Base-by-base conservation (phyloP, 2,888 invertebrate species). In the Andrena haemorrhoa region DNA sequence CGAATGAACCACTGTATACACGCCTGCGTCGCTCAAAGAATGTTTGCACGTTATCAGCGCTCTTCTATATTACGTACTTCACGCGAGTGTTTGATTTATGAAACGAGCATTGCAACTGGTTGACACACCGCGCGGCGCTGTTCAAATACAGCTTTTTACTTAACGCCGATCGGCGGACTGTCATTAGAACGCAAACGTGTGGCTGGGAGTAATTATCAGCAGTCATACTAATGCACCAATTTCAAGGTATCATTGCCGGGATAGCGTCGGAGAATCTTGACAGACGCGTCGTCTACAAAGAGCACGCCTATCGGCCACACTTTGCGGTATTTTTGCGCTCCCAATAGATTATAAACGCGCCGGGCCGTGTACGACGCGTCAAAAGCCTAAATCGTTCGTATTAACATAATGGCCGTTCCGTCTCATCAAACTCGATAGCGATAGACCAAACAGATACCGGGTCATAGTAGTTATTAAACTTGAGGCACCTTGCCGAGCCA, bases 21-120 rank as follows among this genome's bases (percentile, higher is more conserved):
- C 61, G 72, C 20, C 41, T 60, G 65, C 69, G 60, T 60, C 69
- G 66, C 75, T 68, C 51, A 49, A 78, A 78, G 78, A 84, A 81
- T 78, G 72, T 79, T 77, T 76, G 78, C 84, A 73, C 81, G 76
- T 75, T 85, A 84, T 84, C 84, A 73, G 60, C 41, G 68, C 84
- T 76, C 81, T 66, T 68, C 73, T 68, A 80, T 5, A 41, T 83
- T 84, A 77, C 65, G 69, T 56, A 72, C 79, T 80, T 71, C 58
- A 49, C 75, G 65, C 70, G 78, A 81, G 81, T 49, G 81, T 74
- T 75, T 84, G 81, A 85, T 84, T 85, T 81, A 84, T 81, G 81
- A 68, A 74, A 83, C 84, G 75, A 81, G 63, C 56, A 79, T 81
- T 68, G 60, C 29, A 73, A 64, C 64, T 31, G 56, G 75, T 75